A percentile compares a stretch with the other conserved stretches of the same genome.
Evolutionary conservation across 2,113 vertebrate genomes (phyloP).

Genomic region (Nannospalax galili): DNA sequence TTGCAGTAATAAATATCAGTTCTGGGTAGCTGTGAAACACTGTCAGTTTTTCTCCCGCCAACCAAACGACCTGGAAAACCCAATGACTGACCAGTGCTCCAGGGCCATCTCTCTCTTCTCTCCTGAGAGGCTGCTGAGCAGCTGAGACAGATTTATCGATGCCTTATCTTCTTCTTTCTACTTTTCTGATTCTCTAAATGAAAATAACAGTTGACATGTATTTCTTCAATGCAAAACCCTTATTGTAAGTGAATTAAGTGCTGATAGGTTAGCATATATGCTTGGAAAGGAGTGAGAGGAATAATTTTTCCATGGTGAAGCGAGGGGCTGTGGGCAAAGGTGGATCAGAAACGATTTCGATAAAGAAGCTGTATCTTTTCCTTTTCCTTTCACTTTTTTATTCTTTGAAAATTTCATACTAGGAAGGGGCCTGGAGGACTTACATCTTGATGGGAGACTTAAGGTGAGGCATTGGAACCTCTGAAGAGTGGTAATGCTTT

Average conservation of each 20-base stretch:
- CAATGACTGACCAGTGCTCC: background rate
- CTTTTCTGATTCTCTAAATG: background rate
- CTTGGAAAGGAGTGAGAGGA: background rate
- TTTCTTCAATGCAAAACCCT: background rate
- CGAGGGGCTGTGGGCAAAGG: background rate
- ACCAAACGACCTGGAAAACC: accelerated
- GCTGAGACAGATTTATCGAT: no score
- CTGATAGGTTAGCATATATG: accelerated
- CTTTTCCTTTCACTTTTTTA: background rate
- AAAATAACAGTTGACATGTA: background rate
- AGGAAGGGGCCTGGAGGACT: no score
- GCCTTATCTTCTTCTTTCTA: background rate
- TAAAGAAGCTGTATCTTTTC: background rate
- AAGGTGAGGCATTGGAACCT: background rate
- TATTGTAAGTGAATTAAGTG: background rate
- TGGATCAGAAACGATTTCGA: background rate
- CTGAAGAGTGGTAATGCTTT: no score
- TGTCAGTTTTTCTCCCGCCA: accelerated
- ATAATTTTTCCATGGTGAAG: accelerated
- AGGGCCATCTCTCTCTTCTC: background rate
- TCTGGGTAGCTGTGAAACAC: accelerated
- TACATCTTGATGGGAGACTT: no score
- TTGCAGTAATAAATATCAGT: no score
- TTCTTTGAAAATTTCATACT: background rate
- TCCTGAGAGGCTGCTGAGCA: background rate